Percentiles rank a stretch among this genome's conserved stretches.
Evolutionary conservation across 2,888 invertebrate species (phyloP).

Genomic region (Kryphioiulus occultus): DNA sequence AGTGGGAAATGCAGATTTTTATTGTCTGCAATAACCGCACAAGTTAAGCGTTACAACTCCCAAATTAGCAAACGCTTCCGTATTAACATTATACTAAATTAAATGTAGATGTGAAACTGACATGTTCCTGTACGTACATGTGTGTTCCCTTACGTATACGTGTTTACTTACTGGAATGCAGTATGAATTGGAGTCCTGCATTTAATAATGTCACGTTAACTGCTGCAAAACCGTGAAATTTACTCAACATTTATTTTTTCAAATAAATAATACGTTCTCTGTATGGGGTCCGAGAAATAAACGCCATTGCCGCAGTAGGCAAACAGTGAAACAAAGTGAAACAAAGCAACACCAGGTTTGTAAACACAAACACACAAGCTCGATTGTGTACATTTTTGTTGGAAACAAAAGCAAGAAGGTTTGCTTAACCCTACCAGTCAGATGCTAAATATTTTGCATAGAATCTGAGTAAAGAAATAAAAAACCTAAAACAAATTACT

Average conservation of each 20-base stretch:
- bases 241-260: slow-evolving; percentile 13
- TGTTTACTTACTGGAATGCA: neutral
- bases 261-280: slow-evolving; percentile 3
- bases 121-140: neutral
- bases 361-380: neutral
- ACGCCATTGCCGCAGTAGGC: slow-evolving; percentile 5
- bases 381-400: neutral
- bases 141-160: neutral
- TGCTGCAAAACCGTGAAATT: slow-evolving; percentile 33
- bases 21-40: neutral
- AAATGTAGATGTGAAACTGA: slow-evolving; percentile 32
- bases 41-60: neutral
- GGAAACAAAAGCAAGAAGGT: neutral
- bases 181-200: neutral
- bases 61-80: neutral
- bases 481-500: slow-evolving; percentile 20
- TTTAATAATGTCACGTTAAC: neutral
- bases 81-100: neutral
- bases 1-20: neutral
- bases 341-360: neutral
- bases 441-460: neutral
- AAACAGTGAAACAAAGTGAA: slow-evolving; percentile 3
- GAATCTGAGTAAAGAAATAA: neutral
- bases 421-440: slow-evolving; percentile 15
- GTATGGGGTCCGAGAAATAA: neutral